These are phyloP conservation scores for Syngnathoides biaculeatus DNA, from an alignment of 2,113 vertebrate species.

Conservation along the genomic window DNA sequence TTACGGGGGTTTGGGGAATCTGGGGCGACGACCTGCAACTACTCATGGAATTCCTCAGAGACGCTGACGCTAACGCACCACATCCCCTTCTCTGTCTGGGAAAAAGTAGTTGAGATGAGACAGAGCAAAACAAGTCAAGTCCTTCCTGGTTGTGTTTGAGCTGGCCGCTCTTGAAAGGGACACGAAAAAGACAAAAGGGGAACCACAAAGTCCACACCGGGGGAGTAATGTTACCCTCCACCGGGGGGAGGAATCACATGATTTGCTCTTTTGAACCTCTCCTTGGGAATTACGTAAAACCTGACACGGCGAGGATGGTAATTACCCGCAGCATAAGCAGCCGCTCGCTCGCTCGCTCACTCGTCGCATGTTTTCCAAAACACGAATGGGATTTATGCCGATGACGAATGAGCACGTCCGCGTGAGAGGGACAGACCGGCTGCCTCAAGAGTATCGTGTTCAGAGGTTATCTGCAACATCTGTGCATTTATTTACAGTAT, in stretches of 20 bases:
- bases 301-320: slow-evolving; percentile 12
- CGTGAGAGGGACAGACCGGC: not conserved
- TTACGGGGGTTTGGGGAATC: slow-evolving; percentile 28
- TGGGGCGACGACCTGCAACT: slow-evolving; percentile 48
- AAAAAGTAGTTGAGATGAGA: slow-evolving; percentile 20
- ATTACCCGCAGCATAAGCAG: slow-evolving; percentile 26
- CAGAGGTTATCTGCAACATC: not conserved
- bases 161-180: slow-evolving; percentile 29
- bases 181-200: slow-evolving; percentile 35
- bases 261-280: slow-evolving; percentile 49
- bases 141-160: slow-evolving; percentile 15
- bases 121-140: slow-evolving; percentile 19
- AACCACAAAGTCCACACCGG: slow-evolving; percentile 35
- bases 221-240: slow-evolving; percentile 33
- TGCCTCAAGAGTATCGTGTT: not conserved
- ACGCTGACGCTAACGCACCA: slow-evolving; percentile 34
- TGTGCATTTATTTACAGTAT: not conserved
- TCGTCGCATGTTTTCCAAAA: slow-evolving; percentile 16
- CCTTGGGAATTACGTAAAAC: slow-evolving; percentile 45
- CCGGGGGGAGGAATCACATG: slow-evolving; percentile 37
- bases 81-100: slow-evolving; percentile 34
- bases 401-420: slow-evolving; percentile 7
- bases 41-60: slow-evolving; percentile 49
- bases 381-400: slow-evolving; percentile 6
- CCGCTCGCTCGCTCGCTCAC: not conserved